Evolutionary conservation across 2,888 invertebrate genomes (phyloP), one percentile per base, ranked within the genome.

Genomic region (Melinaea menophilus): DNA sequence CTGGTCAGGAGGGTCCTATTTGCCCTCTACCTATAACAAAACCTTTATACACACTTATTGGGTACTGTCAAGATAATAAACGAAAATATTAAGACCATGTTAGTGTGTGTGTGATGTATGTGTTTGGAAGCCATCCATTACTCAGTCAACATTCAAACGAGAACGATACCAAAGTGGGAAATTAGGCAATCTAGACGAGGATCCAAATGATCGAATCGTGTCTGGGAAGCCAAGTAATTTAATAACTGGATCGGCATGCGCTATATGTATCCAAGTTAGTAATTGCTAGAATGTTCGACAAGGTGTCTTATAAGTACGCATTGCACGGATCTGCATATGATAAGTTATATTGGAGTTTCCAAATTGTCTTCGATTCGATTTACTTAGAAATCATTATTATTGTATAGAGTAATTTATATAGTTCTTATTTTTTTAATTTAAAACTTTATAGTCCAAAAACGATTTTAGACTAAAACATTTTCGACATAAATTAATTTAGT

Each of bases 261-360:
- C 51, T 51, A 31, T 51, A 51, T 51, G 51, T 9, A 51, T 31
- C 51, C 22, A 51, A 51, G 51, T 51, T 31, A 51, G 51, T 51
- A 51, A 51, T 51, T 51, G 22, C 51, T 22, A 51, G 51, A 51
- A 51, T 51, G 31, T 51, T 51, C 51, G 51, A 51, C 51, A 51
- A 51, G 51, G 51, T 51, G 51, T 51, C 51, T 51, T 51, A 31
- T 51, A 51, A 51, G 51, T 31, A 51, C 51, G 31, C 9, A 5
- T 31, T 31, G 51, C 7, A 31, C 31, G 4, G 51, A 22, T 7
- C 5, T 51, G 51, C 31, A 51, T 51, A 51, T 51, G 51, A 5
- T 51, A 9, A 31, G 31, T 51, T 31, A 51, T 31, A 1, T 51
- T 51, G 51, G 2, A 51, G 2, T 51, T 51, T 31, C 11, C 1